Evolutionary conservation across 2,113 vertebrate genomes (phyloP).

Genomic region (Ameiurus melas): DNA sequence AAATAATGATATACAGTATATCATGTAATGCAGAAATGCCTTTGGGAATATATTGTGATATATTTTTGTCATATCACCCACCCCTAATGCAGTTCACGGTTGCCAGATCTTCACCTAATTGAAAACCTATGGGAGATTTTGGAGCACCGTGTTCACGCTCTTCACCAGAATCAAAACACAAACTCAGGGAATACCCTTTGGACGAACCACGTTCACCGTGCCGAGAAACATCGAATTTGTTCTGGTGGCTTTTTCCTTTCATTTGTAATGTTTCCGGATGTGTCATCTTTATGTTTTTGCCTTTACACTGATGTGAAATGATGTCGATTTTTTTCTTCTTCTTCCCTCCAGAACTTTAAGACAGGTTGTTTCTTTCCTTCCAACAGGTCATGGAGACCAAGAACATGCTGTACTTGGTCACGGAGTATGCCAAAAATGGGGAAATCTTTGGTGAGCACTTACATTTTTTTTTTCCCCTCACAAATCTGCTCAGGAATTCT

Average conservation of each 20-base stretch:
- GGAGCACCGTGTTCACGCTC: background rate
- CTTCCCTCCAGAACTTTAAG: background rate
- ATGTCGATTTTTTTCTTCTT: background rate
- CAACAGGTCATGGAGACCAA: constrained; percentile 82
- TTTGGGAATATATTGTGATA: too few relatives aligned
- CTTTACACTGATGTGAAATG: background rate
- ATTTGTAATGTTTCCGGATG: background rate
- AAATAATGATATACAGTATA: too few relatives aligned
- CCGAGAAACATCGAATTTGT: too few relatives aligned
- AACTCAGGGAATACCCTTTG: too few relatives aligned
- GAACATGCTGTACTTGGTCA: constrained; percentile 98
- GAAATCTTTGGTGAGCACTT: constrained; percentile 70
- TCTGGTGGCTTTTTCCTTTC: too few relatives aligned
- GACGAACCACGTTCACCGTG: too few relatives aligned
- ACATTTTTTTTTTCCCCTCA: background rate
- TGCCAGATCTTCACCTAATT: too few relatives aligned
- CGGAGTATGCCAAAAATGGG: constrained; percentile 97
- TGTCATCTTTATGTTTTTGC: background rate
- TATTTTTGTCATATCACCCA: too few relatives aligned
- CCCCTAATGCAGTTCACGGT: too few relatives aligned
- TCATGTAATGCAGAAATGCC: too few relatives aligned
- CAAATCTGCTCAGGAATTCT: background rate
- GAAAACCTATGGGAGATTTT: too few relatives aligned
- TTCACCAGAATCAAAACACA: too few relatives aligned
- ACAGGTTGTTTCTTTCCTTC: background rate